These are phyloP conservation scores for Cygnus atratus DNA, from an alignment of 2,113 vertebrate genomes.

Conservation along the genomic window DNA sequence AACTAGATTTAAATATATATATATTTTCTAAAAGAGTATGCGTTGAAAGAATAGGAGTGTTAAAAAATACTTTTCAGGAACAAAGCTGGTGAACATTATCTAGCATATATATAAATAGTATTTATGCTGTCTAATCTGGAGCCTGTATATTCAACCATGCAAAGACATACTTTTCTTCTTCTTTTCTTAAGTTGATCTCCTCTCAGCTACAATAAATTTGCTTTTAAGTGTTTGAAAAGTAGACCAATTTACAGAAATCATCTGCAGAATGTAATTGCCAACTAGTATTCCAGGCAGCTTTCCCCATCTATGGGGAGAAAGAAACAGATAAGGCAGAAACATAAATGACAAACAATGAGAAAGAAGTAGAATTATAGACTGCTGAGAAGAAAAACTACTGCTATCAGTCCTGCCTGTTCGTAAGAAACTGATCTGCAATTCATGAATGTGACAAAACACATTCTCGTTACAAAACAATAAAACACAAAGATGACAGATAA, in stretches of 20 bases:
- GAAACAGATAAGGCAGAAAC: slow-evolving; percentile 10
- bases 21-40: background rate
- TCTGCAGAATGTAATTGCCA: slow-evolving; percentile 4
- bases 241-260: slow-evolving; percentile 10
- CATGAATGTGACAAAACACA: slow-evolving; percentile 38
- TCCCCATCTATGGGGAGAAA: background rate
- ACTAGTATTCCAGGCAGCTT: background rate
- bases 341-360: slow-evolving; percentile 18
- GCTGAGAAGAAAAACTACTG: slow-evolving; percentile 21
- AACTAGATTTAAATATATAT: background rate
- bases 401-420: slow-evolving; percentile 36
- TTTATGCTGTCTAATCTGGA: background rate
- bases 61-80: background rate
- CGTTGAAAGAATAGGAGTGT: background rate
- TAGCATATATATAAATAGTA: background rate
- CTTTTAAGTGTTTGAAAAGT: background rate
- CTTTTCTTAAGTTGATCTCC: background rate
- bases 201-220: background rate
- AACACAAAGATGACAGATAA: background rate
- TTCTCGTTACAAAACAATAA: slow-evolving; percentile 30
- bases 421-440: slow-evolving; percentile 59
- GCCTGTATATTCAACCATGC: background rate
- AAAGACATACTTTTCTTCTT: background rate
- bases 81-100: background rate
- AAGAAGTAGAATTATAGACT: slow-evolving; percentile 16